These are phyloP conservation scores for Abramis brama DNA, from an alignment of 2,113 vertebrate genomes.

Conservation along the genomic window DNA sequence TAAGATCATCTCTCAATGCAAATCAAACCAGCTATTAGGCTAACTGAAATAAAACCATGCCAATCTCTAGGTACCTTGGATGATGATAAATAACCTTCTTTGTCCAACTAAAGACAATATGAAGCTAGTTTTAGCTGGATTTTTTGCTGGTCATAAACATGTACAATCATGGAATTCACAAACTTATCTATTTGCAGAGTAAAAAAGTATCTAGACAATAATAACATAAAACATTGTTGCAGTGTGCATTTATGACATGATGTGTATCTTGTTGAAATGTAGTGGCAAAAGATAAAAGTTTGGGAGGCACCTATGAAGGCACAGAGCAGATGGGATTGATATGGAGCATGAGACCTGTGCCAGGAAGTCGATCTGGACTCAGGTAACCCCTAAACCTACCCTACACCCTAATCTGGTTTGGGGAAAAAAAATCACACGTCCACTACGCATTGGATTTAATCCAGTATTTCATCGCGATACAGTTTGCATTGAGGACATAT, in stretches of 20 bases:
- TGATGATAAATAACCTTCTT: neutral
- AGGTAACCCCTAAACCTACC: slow-evolving; percentile 61
- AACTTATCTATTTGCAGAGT: neutral
- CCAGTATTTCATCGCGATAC: no score
- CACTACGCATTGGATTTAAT: no score
- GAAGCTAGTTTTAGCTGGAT: neutral
- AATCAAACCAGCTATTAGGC: no score
- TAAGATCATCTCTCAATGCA: no score
- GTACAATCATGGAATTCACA: neutral
- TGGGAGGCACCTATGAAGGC: slow-evolving; percentile 73
- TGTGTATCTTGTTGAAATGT: neutral
- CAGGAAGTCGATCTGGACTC: slow-evolving; percentile 61
- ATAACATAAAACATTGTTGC: neutral
- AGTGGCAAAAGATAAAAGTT: slow-evolving; percentile 69
- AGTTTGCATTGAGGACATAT: no score
- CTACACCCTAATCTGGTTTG: no score
- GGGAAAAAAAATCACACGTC: no score
- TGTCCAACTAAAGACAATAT: neutral
- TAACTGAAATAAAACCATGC: no score
- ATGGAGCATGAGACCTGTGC: slow-evolving; percentile 69
- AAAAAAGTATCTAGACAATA: neutral
- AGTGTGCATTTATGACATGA: neutral
- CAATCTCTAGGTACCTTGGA: no score
- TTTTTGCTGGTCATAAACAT: neutral
- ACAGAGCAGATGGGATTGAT: slow-evolving; percentile 77